Evolutionary conservation across 2,797 vertebrate species (phyloP).

Genomic region (Rhabdophis nuchalis): DNA sequence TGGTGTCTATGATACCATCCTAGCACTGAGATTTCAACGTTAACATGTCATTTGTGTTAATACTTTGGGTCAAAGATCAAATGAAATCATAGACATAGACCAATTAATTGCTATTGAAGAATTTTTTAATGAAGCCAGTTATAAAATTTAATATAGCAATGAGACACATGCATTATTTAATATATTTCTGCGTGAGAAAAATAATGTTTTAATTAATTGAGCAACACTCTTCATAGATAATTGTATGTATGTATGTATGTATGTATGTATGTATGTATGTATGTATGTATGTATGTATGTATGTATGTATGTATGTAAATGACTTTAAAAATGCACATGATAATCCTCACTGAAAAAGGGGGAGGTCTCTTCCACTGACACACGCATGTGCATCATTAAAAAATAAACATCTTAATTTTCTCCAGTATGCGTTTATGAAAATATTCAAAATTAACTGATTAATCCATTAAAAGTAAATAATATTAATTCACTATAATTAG

Average conservation of each 20-base stretch:
- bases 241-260: not conserved
- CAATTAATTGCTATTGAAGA: not conserved
- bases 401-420: not conserved
- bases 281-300: too few relatives aligned
- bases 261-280: too few relatives aligned
- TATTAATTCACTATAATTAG: not conserved
- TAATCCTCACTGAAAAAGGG: not conserved
- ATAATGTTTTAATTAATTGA: not conserved
- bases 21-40: not conserved
- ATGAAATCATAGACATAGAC: not conserved
- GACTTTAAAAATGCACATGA: not conserved
- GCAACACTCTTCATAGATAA: not conserved
- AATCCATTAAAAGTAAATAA: not conserved
- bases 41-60: not conserved
- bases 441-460: not conserved
- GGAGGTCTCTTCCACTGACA: not conserved
- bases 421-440: not conserved
- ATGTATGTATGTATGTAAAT: not conserved
- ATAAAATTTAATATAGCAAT: not conserved
- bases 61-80: not conserved
- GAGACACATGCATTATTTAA: not conserved
- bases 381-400: not conserved
- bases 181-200: not conserved
- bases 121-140: not conserved
- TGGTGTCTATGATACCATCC: conserved; percentile 30